phyloP scores from a whole-genome alignment of 37 sponge, comb jelly and placozoan species.

The Oscarella lobularis region DNA sequence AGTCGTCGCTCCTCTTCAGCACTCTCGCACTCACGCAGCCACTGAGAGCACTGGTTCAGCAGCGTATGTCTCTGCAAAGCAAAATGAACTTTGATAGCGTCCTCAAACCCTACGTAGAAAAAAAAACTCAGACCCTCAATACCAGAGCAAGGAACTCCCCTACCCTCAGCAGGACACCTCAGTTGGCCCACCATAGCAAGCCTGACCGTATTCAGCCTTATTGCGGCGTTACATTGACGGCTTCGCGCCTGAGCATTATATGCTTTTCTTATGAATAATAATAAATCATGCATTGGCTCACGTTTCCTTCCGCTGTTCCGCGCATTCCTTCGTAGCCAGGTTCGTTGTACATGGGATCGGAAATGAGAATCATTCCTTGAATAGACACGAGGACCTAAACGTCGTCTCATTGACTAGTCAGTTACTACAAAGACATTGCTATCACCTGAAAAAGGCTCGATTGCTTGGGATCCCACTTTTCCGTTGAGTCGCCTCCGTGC shows the following conservation, averaged over 20 bases:
- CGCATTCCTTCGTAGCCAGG: conserved; percentile 77
- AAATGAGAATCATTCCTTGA: conserved; percentile 75
- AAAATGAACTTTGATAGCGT: conserved; percentile 59
- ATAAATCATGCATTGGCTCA: conserved; percentile 2
- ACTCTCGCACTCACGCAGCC: conserved; percentile 48
- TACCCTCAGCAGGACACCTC: conserved; percentile 62
- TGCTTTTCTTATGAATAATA: neutral
- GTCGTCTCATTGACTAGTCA: neutral
- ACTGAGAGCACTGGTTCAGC: conserved; percentile 51
- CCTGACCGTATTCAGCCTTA: conserved; percentile 55
- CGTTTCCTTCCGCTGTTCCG: conserved; percentile 69
- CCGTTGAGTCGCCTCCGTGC: conserved; percentile 83
- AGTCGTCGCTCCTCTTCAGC: conserved; percentile 41
- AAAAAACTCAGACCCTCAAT: neutral
- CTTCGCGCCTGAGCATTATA: conserved; percentile 32
- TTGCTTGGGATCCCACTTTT: conserved; percentile 74
- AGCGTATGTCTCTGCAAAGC: conserved; percentile 38
- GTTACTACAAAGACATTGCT: conserved; percentile 1
- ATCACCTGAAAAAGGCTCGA: conserved; percentile 54
- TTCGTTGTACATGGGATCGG: conserved; percentile 89
- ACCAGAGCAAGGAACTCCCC: too few species aligned
- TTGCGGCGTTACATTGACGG: conserved; percentile 46
- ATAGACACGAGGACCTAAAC: conserved; percentile 72
- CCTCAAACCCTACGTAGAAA: conserved; percentile 44
- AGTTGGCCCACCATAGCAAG: conserved; percentile 77